Evolutionary conservation across 2,113 vertebrate species (phyloP).

Genomic region (Dryoscopus gambensis): DNA sequence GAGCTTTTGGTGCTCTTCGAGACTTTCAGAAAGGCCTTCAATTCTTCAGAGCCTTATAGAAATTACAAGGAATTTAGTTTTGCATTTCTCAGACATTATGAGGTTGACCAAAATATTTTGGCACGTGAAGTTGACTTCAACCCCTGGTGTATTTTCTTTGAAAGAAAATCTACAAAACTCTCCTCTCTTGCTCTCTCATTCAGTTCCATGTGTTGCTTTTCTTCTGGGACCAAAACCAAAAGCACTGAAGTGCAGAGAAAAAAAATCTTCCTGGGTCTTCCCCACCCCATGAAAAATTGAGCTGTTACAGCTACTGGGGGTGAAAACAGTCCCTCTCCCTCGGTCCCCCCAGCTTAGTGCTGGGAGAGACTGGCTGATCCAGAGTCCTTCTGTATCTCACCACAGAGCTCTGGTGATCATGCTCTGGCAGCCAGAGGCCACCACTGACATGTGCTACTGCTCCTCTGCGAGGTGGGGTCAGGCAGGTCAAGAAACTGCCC

Average conservation of each 20-base stretch:
- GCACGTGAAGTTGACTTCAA: background rate
- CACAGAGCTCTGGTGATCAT: rapidly evolving
- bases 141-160: background rate
- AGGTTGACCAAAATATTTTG: background rate
- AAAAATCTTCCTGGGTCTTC: background rate
- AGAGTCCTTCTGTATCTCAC: background rate
- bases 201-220: background rate
- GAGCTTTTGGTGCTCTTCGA: background rate
- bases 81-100: background rate
- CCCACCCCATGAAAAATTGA: background rate
- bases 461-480: background rate
- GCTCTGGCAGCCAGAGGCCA: background rate
- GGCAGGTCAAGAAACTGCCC: background rate
- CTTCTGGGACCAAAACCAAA: background rate
- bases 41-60: background rate
- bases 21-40: background rate
- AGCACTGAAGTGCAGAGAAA: background rate
- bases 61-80: background rate
- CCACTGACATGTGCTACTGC: background rate
- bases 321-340: background rate
- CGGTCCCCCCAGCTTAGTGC: background rate
- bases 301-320: background rate
- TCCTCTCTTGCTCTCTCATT: background rate
- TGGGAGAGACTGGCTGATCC: background rate
- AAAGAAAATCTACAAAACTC: background rate